Base-by-base conservation (phyloP, 1,140 invertebrate species). In the Apis laboriosa region DNA sequence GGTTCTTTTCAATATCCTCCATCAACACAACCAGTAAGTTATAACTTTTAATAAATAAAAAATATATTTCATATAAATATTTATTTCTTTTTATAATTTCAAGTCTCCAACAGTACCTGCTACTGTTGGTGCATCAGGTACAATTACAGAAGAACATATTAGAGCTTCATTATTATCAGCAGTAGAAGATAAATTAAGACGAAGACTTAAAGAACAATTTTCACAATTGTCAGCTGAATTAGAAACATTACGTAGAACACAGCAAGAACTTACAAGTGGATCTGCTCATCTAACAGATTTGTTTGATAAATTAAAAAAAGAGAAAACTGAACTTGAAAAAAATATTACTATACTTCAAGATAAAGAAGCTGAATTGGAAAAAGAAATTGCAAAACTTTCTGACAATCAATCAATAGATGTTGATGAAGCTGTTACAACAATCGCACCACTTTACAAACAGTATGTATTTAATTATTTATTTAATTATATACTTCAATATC, bases 391-490 rank as follows among this genome's bases (percentile, higher is more conserved):
- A 73, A 96, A 97, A 88, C 94, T 98, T 64, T 96, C 97, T 34
- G 96, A 96, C 80, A 96, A 97, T 86, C 97, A 96, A 90, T 96
- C 95, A 67, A 96, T 99, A 88, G 97, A 98, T 94, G 97, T 99
- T 72, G 99, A 99, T 94, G 98, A 99, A 92, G 98, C 98, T 82
- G 98, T 99, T 76, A 98, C 98, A 43, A 99, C 99, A 11, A 98
- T 98, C 80, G 97, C 98, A 64, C 99, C 99, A 2, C 94, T 99
- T 53, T 99, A 99, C 92, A 98, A 98, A 95, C 99, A 99, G 96
- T 97, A 92, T 94, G 95, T 95, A 83, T 83, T 51, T 5, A 72
- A 28, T n/a, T 11, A 21, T 64, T 68, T 19, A n/a, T 3, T 43
- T 49, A 28, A 43, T 56, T 55, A n/a, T 55, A 7, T 43, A 43